Percentiles rank a stretch among this genome's conserved stretches.
Conservation (phyloP, 2,113 vertebrate species). For the Macrotus californicus region DNA sequence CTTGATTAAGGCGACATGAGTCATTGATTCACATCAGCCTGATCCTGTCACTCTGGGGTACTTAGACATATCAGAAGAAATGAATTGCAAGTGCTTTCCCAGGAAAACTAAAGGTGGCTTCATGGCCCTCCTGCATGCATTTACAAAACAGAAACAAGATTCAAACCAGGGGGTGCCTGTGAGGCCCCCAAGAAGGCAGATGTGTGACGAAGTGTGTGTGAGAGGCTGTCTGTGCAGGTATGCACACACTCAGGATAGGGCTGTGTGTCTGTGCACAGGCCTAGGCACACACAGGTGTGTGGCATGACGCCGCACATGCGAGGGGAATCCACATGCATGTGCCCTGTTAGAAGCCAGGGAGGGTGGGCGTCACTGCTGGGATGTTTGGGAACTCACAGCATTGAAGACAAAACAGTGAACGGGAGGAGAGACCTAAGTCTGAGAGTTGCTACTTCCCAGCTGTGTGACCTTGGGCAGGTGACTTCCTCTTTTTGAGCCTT, state of each 20-base stretch:
- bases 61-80: not conserved
- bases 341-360: not conserved
- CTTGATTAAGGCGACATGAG: not conserved
- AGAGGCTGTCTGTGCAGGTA: not conserved
- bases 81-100: not conserved
- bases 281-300: not conserved
- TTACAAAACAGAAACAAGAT: not conserved
- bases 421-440: not conserved
- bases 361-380: not conserved
- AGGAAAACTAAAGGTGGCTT: not conserved
- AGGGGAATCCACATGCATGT: fast-evolving
- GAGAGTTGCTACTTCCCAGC: not conserved
- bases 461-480: not conserved
- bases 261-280: not conserved
- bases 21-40: not conserved
- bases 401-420: not conserved
- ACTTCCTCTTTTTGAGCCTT: not conserved
- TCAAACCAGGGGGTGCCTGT: not conserved
- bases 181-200: not conserved
- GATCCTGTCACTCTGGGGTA: not conserved
- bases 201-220: too few species aligned
- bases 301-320: not conserved
- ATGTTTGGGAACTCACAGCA: not conserved
- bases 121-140: not conserved
- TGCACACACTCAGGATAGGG: not conserved